Conservation (phyloP, 2,797 vertebrate genomes). For the Acanthornis magna region DNA sequence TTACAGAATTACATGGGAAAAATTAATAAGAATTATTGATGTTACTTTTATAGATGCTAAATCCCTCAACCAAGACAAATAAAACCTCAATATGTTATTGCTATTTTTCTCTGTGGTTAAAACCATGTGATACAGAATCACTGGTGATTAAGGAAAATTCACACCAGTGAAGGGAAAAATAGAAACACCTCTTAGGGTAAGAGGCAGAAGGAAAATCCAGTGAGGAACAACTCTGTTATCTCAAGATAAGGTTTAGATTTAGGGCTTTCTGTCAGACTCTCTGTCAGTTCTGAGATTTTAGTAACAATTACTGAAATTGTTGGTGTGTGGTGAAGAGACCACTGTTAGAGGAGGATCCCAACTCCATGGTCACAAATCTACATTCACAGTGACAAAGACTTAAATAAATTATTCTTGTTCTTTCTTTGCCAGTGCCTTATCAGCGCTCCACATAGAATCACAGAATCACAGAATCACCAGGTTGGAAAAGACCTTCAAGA, state of each 20-base stretch:
- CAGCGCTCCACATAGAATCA: fast-evolving
- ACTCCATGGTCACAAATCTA: not conserved
- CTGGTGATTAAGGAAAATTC: not conserved
- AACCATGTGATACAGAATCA: not conserved
- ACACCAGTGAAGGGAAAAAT: not conserved
- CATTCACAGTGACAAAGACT: not conserved
- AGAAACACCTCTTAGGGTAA: not conserved
- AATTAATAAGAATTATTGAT: not conserved
- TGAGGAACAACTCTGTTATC: not conserved
- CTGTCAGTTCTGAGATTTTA: not conserved
- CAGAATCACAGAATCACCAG: no score
- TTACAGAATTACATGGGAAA: not conserved
- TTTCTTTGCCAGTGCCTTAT: not conserved
- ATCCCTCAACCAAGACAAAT: not conserved
- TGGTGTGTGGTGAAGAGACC: not conserved
- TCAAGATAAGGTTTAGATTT: not conserved
- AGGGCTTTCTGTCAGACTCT: not conserved
- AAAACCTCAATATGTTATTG: not conserved
- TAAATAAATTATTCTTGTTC: not conserved
- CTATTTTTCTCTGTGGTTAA: not conserved
- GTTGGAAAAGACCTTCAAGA: no score
- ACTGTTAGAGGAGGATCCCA: not conserved
- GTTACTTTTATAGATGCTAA: not conserved
- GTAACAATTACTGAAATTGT: not conserved
- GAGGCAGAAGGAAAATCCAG: not conserved